These are phyloP conservation scores for Protophormia terraenovae DNA, from an alignment of 2,888 invertebrate genomes.

Conservation along the genomic window DNA sequence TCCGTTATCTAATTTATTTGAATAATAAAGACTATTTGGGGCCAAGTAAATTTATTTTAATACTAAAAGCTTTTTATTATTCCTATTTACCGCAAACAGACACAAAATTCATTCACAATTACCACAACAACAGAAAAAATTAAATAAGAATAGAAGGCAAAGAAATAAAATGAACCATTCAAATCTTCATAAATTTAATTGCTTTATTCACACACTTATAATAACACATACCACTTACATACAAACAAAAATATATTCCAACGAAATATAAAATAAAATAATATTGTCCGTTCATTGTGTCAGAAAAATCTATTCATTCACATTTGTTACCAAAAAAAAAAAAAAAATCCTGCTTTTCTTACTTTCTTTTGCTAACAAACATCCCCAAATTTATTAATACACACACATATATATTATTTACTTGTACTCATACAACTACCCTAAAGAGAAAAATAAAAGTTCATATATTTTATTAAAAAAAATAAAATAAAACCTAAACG, in stretches of 20 bases:
- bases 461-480: background rate
- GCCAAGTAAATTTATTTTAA: background rate
- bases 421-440: background rate
- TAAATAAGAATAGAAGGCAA: background rate
- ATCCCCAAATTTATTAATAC: background rate
- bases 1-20: background rate
- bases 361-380: background rate
- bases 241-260: background rate
- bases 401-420: background rate
- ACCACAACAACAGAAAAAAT: background rate
- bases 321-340: background rate
- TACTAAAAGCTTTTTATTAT: background rate
- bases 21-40: background rate
- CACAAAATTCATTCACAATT: background rate
- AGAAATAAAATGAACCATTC: conserved; percentile 1
- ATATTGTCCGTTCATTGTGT: background rate
- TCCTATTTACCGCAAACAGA: background rate
- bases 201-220: conserved; percentile 2
- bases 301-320: background rate
- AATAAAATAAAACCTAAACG: background rate
- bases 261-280: background rate
- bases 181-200: conserved; percentile 37
- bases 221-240: background rate
- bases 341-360: background rate
- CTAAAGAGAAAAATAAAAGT: background rate